Base-by-base conservation (phyloP, 2,113 vertebrate species). In the Leptodactylus fuscus region DNA sequence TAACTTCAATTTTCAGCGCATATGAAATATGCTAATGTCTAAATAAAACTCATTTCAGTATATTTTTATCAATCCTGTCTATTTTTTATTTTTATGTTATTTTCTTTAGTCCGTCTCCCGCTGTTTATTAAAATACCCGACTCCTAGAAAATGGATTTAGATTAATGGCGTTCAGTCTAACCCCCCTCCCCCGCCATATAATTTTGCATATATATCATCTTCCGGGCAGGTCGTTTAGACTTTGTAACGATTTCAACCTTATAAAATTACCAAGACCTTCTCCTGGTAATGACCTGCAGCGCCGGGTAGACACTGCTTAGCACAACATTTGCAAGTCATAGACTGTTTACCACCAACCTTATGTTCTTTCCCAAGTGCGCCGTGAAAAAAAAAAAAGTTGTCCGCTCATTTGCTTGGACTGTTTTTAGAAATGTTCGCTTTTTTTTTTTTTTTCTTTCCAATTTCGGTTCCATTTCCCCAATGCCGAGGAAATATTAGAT, bases 301-400 rank as follows among this genome's bases (percentile, higher is more conserved):
- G 67, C 65, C 36, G 76, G 62, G 76, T 53, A 85, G 65, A 78
- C 44, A 71, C 76, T 44, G 76, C 84, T 86, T 81, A 86, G 67
- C 27, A 80, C 49, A 86, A 80, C 84, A 81, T 86, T 86, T 86
- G 65, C 84, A 81, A 86, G 84, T 86, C 77, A 86, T 86, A 81
- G 84, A 49, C 76, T 80, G 69, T 86, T 86, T 86, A 86, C 76
- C 84, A 48, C 84, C 49, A 80, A 36, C 84, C 84, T 70, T 73
- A 81, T 81, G 76, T 86, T 86, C 48, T 55, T 53, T 86, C 84
- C 84, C 84, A 22, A 29, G 76, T 73, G 84, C 65, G 29, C 65
- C 24, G 36, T 38, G 34, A 85, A 85, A 58, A 71, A 84, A 83
- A n/a, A n/a, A 69, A 71, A 69, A 46, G 65, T 79, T 85, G 32